Evolutionary conservation across 2,797 vertebrate genomes (phyloP), one percentile per base, ranked within the genome.

Genomic region (Hylomyscus alleni): DNA sequence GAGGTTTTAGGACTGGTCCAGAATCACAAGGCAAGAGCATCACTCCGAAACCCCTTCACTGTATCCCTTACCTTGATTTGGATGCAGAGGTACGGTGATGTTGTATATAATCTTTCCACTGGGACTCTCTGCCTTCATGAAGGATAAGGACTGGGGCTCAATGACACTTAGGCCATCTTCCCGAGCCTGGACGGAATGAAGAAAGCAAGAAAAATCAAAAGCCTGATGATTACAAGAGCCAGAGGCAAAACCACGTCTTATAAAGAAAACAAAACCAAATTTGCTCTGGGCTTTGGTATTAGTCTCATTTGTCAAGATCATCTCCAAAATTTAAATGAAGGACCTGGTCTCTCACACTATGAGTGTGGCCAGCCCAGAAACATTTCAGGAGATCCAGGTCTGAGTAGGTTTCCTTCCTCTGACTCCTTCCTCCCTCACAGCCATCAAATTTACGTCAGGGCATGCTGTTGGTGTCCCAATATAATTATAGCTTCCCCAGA

Each of bases 121-220:
- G 75, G 99, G 99, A 92, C 98, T 98, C 97, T 99, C 99, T 0
- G 99, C 98, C 97, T 99, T 99, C 88, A 99, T 67, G 97, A 99
- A 99, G 95, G 99, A 99, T 76, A 99, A 98, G 91, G 99, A 99
- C 91, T 99, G 98, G 14, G 99, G 98, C 26, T 99, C 99, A 97
- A 99, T 99, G 98, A 99, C 98, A 1, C 99, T 99, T 97, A 99
- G 98, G 0, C 98, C 99, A 96, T 99, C 99, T 98, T 99, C 99
- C 95, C 99, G 98, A 90, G 99, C 99, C 99, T 99, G 98, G 93
- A 97, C 37, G 72, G 95, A 91, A 47, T 93, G 82, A 13, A 93
- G 69, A 52, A 83, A 62, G 62, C 40, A 91, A 47, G 97, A 29
- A 96, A 98, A 97, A 97, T 84, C 97, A 52, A 95, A 24, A 12